Evolutionary conservation across 2,888 invertebrate genomes (phyloP), one percentile per base, ranked within the genome.

Genomic region (Chirona hameri): DNA sequence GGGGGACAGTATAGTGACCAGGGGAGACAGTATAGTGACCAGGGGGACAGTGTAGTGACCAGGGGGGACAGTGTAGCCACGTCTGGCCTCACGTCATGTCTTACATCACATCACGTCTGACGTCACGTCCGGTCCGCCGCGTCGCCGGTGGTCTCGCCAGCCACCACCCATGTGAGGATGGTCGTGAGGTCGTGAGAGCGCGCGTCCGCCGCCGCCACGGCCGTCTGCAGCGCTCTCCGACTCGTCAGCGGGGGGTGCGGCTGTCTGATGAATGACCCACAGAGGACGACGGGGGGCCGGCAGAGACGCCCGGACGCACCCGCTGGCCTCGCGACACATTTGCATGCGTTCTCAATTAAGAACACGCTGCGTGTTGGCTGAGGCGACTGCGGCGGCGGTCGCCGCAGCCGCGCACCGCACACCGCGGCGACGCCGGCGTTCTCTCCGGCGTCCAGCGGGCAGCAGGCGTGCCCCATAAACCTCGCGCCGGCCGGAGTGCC

Each of bases 331-430:
- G 69, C 72, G 31, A 72, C 72, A 72, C 72, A 72, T 72, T 72
- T 72, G 31, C 72, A 72, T 72, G 18, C 72, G 31, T 72, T 72
- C 72, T 72, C 72, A 31, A 72, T 72, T 72, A 72, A 72, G 72
- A 72, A 72, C 72, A 18, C 72, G 31, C 31, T 27, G 18, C 72
- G 27, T 12, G 65, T 60, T 27, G n/a, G 31, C 15, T 7, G 72
- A 27, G 72, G 72, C 72, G 65, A 5, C n/a, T 65, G 7, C 65
- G 65, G 7, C 65, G n/a, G 65, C 65, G 27, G 10, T n/a, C 57
- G 18, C 27, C 1, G 27, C 39, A 4, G 27, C 65, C 27, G 24
- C 24, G 0, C n/a, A 12, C 65, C 65, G 65, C 65, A 27, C 27
- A 12, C 69, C 72, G 72, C 72, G 18, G 72, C 29, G n/a, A n/a